A percentile compares a stretch with the other conserved stretches of the same genome.
Evolutionary conservation across 2,888 invertebrate genomes (phyloP).

Genomic region (Eilema griseolum): DNA sequence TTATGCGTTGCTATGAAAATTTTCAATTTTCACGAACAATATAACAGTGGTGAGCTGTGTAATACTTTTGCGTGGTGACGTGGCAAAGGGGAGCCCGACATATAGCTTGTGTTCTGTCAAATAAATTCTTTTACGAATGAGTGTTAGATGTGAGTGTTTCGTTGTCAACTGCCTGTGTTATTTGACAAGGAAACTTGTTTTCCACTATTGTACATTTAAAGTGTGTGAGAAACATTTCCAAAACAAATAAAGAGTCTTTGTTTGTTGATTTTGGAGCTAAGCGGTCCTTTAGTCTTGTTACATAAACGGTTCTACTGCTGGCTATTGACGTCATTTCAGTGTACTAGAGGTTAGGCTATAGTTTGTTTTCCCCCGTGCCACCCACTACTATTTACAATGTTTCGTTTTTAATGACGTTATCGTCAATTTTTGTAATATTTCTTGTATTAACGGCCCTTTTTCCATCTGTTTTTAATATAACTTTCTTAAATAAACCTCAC

Average conservation of each 20-base stretch:
- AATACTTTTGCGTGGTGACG: constrained; percentile 50
- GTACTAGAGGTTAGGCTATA: neutral
- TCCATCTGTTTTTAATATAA: no score
- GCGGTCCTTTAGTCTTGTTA: neutral
- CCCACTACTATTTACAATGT: no score
- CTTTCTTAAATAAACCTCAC: no score
- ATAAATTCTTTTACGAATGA: constrained; percentile 51
- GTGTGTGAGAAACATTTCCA: constrained; percentile 13
- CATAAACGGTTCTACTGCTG: neutral
- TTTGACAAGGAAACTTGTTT: constrained; percentile 37
- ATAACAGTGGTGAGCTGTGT: constrained; percentile 45
- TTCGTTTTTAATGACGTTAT: neutral
- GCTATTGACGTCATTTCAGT: neutral
- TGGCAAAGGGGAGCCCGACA: constrained; percentile 35
- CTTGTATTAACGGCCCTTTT: no score
- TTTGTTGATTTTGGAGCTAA: constrained; percentile 9
- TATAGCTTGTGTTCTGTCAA: constrained; percentile 48
- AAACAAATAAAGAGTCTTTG: neutral
- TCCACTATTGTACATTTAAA: constrained; percentile 4
- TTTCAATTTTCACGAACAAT: constrained; percentile 66
- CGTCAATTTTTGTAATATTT: neutral
- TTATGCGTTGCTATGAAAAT: constrained; percentile 58
- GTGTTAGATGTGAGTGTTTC: constrained; percentile 37
- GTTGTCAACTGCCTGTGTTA: constrained; percentile 36
- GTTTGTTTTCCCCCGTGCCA: neutral